Conservation (phyloP, 2,797 vertebrate species). For the Molossus alvarezi region DNA sequence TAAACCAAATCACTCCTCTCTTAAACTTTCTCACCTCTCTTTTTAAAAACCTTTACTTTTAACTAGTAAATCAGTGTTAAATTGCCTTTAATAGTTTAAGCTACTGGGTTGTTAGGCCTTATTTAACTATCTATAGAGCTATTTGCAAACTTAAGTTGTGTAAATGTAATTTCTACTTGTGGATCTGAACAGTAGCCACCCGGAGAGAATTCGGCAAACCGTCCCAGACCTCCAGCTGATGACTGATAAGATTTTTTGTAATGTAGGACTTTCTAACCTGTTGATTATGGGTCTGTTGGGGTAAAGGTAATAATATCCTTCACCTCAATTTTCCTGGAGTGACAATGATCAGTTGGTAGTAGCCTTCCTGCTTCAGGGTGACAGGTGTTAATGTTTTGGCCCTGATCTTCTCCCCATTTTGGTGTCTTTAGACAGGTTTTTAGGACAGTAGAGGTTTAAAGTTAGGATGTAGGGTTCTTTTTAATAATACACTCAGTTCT, state of each 20-base stretch:
- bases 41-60: conserved; percentile 34
- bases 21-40: neutral
- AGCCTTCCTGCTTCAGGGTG: neutral
- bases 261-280: conserved; percentile 67
- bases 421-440: neutral
- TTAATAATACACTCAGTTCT: neutral
- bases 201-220: conserved; percentile 53
- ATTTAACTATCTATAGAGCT: conserved; percentile 74
- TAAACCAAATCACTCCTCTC: conserved; percentile 37
- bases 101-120: conserved; percentile 66
- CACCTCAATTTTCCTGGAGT: conserved; percentile 51
- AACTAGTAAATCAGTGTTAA: conserved; percentile 65
- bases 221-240: conserved; percentile 70
- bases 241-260: conserved; percentile 57
- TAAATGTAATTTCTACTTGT: conserved; percentile 79
- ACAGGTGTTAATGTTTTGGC: conserved; percentile 49
- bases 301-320: conserved; percentile 47
- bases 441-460: neutral
- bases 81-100: conserved; percentile 71
- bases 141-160: conserved; percentile 78
- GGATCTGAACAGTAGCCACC: conserved; percentile 52
- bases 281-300: conserved; percentile 68
- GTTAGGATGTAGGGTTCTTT: neutral
- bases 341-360: neutral
- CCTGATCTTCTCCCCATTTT: neutral